Evolutionary conservation across 2,888 invertebrate genomes (phyloP).

Genomic region (Nymphalis polychloros): DNA sequence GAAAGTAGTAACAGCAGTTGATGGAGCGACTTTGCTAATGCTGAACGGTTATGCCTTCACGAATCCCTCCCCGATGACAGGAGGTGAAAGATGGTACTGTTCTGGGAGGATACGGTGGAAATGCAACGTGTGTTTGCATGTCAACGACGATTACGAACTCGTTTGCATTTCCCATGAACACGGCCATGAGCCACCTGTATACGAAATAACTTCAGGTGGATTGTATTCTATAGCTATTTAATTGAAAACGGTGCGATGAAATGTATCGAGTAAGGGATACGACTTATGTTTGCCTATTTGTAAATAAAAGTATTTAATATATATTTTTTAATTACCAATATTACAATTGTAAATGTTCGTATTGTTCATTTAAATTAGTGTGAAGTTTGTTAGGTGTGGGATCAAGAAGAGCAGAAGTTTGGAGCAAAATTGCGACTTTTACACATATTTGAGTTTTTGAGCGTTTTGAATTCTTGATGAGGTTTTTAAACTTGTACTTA

Average conservation of each 20-base stretch:
- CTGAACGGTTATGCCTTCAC: slow-evolving; percentile 70
- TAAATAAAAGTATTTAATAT: too few species aligned
- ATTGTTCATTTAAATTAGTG: too few species aligned
- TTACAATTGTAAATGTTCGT: too few species aligned
- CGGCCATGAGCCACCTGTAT: slow-evolving; percentile 64
- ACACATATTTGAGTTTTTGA: too few species aligned
- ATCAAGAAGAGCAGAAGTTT: too few species aligned
- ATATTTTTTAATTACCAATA: too few species aligned
- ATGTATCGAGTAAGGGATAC: too few species aligned
- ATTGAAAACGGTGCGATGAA: not conserved
- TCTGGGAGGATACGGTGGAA: slow-evolving; percentile 65
- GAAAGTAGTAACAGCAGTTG: slow-evolving; percentile 70
- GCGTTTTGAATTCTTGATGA: too few species aligned
- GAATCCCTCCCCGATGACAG: slow-evolving; percentile 70
- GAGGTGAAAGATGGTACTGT: slow-evolving; percentile 75
- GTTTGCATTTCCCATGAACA: slow-evolving; percentile 70
- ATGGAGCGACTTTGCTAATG: slow-evolving; percentile 73
- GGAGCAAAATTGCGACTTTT: too few species aligned
- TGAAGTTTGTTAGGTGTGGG: too few species aligned
- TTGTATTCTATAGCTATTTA: slow-evolving; percentile 49
- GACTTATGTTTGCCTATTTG: too few species aligned
- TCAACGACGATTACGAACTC: slow-evolving; percentile 75
- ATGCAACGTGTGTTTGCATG: slow-evolving; percentile 70
- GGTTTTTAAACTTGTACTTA: too few species aligned
- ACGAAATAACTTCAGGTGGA: slow-evolving; percentile 63